Evolutionary conservation across 2,888 invertebrate species (phyloP), one percentile per base, ranked within the genome.

Genomic region (Chironomus riparius): DNA sequence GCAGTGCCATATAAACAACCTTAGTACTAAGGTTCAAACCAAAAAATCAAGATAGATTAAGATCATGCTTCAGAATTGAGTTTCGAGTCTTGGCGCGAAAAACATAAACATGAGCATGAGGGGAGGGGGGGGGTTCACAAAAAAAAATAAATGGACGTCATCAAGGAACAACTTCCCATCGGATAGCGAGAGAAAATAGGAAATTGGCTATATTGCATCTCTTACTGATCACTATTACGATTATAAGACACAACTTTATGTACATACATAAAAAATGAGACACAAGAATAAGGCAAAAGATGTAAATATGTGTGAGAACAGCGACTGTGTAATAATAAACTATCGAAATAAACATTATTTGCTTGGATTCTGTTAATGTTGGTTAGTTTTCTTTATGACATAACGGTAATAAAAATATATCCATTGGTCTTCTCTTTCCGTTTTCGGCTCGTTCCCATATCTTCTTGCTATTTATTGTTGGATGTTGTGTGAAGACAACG

Each of bases 331-430:
- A 70, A 47, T 47, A 47, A 68, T 18, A 56, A 65, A 70, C 47
- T 70, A 70, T 70, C 70, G 70, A 70, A 70, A 70, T 70, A 70
- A 56, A 56, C 18, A 47, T 70, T 70, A 47, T 38, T 70, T 68
- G 38, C 38, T 22, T 70, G 70, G 13, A 70, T 70, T 70, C 50
- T 70, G n/a, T 22, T 70, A 47, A 72, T 62, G 72, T 72, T 72
- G 62, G 72, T 72, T 62, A 62, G 62, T 62, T 56, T n/a, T 65
- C 65, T 72, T 72, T 50, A 72, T 72, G 72, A 72, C 62, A 72
- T 72, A 72, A 72, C 72, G 72, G 72, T 72, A 72, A 61, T 61
- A 72, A 61, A 48, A 72, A 38, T 72, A 38, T 72, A 72, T 72
- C 72, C 72, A 72, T 18, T 72, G 62, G 72, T 72, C 56, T 15